Evolutionary conservation across 2,888 invertebrate genomes (phyloP).

Genomic region (Oscheius sp.): DNA sequence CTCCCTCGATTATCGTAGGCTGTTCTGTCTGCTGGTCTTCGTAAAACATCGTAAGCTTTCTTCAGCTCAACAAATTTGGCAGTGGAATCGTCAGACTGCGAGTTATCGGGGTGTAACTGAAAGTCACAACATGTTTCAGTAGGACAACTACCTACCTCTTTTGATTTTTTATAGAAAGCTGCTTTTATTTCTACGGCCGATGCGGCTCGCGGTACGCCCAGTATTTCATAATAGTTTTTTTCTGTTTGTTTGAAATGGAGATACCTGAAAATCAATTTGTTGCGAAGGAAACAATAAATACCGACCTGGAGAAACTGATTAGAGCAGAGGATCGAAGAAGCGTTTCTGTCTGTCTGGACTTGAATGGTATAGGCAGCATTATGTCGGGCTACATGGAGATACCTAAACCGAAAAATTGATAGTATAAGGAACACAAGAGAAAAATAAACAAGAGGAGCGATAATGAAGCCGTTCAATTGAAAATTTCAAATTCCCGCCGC

Average conservation of each 20-base stretch:
- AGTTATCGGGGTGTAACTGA: constrained; percentile 65
- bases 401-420: no score
- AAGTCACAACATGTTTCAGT: constrained; percentile 1
- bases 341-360: constrained; percentile 5
- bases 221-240: constrained; percentile 52
- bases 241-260: neutral
- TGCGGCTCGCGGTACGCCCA: constrained; percentile 60
- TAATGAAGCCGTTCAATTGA: no score
- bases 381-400: no score
- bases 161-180: constrained; percentile 69
- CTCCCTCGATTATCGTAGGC: constrained; percentile 28
- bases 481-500: neutral
- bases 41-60: constrained; percentile 56
- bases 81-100: constrained; percentile 47
- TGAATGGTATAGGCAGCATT: constrained; percentile 13
- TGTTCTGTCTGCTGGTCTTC: constrained; percentile 60
- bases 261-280: neutral
- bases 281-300: neutral
- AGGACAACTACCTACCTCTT: constrained; percentile 48
- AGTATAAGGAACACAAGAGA: no score
- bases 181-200: constrained; percentile 62
- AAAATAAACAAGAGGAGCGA: no score
- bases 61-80: constrained; percentile 65
- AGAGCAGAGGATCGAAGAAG: neutral
- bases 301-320: neutral